phyloP scores from a whole-genome alignment of 2,888 invertebrate genomes.

The Sipha maydis region DNA sequence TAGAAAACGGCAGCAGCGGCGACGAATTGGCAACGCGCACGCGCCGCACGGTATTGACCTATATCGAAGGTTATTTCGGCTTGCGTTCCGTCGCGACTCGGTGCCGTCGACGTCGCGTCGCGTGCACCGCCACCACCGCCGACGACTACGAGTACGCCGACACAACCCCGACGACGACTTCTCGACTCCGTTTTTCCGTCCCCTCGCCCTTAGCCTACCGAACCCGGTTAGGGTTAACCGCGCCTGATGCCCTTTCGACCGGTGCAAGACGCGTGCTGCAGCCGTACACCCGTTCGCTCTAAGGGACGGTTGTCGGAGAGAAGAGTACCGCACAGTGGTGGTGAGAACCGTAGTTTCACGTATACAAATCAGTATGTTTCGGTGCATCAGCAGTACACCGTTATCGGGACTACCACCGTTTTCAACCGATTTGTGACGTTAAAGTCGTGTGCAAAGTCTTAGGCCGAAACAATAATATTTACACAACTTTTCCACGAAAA shows the following conservation, averaged over 20 bases:
- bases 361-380: background rate
- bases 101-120: slow-evolving; percentile 26
- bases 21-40: slow-evolving; percentile 36
- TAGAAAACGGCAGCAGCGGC: background rate
- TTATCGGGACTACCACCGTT: background rate
- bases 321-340: too few relatives aligned
- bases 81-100: slow-evolving; percentile 44
- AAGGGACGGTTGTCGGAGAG: too few relatives aligned
- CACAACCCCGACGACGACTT: background rate
- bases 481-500: background rate
- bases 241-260: background rate
- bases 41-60: slow-evolving; percentile 59
- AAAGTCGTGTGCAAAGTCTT: background rate
- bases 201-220: background rate
- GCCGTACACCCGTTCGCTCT: background rate
- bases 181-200: background rate
- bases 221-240: background rate
- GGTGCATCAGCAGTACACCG: background rate
- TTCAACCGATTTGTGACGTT: background rate
- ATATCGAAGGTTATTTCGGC: slow-evolving; percentile 61
- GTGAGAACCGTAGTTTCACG: background rate
- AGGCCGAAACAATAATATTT: background rate
- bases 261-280: background rate
- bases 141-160: background rate
- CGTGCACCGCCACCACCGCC: background rate